A percentile compares a stretch with the other conserved stretches of the same genome.
Evolutionary conservation across 2,113 vertebrate species (phyloP).

Genomic region (Murina feae): DNA sequence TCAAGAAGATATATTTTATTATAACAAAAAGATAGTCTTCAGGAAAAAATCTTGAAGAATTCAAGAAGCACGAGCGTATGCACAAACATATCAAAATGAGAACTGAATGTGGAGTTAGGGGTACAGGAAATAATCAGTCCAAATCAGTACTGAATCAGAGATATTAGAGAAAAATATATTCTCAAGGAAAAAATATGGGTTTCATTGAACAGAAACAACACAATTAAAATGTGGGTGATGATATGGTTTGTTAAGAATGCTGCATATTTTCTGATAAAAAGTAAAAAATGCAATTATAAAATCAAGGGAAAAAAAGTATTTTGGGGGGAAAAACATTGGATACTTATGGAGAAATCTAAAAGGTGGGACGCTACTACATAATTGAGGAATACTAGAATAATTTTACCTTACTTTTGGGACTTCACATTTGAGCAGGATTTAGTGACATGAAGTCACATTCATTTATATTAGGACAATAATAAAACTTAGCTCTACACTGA

Average conservation of each 20-base stretch:
- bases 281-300: neutral
- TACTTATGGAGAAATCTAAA: neutral
- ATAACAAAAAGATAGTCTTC: neutral
- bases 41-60: neutral
- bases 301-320: neutral
- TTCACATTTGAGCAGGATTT: neutral
- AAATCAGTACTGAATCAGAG: neutral
- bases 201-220: neutral
- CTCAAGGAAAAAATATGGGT: neutral
- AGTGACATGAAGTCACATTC: neutral
- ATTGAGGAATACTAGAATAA: neutral
- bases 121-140: neutral
- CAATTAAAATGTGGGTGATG: neutral
- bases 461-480: neutral
- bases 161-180: neutral
- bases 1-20: neutral
- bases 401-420: neutral
- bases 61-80: neutral
- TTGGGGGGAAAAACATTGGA: neutral
- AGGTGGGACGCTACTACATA: neutral
- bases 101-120: neutral
- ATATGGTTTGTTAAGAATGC: neutral
- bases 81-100: neutral
- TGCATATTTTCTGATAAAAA: neutral
- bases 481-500: neutral